Conservation (phyloP, 2,113 vertebrate genomes). For the Protobothrops flavoviridis region DNA sequence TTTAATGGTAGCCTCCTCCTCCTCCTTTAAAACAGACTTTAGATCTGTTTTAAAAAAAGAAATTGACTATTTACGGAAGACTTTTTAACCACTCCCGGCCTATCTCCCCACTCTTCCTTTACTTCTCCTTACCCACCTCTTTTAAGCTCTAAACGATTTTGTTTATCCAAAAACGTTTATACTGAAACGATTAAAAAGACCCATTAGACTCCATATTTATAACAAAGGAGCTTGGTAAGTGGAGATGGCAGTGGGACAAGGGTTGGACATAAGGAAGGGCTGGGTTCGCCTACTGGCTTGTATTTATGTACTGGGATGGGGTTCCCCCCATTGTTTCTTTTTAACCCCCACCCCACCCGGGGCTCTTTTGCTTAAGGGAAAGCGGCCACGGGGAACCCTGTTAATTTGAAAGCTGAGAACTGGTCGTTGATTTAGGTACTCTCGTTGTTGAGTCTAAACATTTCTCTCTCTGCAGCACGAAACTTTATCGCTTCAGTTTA, state of each 20-base stretch:
- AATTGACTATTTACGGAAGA: constrained; percentile 35
- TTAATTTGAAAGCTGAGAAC: constrained; percentile 62
- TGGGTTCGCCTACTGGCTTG: constrained; percentile 60
- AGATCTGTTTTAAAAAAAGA: constrained; percentile 26
- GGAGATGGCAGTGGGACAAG: not conserved
- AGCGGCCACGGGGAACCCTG: constrained; percentile 57
- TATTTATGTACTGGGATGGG: constrained; percentile 61
- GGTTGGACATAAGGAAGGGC: constrained; percentile 6
- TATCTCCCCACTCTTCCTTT: not conserved
- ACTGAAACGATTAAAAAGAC: not conserved
- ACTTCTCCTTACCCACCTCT: constrained; percentile 31
- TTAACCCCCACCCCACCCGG: constrained; percentile 43
- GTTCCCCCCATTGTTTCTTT: constrained; percentile 35
- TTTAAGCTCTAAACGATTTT: constrained; percentile 18
- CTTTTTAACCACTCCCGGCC: constrained; percentile 14
- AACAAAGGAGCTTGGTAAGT: not conserved
- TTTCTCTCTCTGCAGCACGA: constrained; percentile 95
- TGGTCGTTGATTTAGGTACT: constrained; percentile 97
- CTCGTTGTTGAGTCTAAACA: constrained; percentile 94
- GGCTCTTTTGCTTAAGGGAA: constrained; percentile 59
- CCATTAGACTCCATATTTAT: not conserved
- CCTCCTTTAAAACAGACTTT: constrained; percentile 46
- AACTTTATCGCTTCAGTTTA: constrained; percentile 96
- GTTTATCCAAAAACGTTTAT: not conserved
- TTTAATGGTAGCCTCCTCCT: constrained; percentile 15